Conservation (phyloP, 2,888 invertebrate species). For the Thera obeliscata region DNA sequence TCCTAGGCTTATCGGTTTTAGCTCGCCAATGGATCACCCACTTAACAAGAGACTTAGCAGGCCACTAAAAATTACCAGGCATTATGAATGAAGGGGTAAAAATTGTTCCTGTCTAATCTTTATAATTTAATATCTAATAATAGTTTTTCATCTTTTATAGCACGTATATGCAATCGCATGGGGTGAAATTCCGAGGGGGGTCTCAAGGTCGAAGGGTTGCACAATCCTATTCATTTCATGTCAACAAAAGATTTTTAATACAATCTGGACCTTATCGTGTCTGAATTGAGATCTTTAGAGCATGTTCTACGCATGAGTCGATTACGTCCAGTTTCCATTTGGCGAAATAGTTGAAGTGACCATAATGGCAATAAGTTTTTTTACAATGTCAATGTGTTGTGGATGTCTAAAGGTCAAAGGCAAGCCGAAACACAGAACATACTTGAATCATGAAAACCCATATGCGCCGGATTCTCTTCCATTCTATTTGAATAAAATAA, state of each 20-base stretch:
- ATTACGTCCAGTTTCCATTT: constrained; percentile 7
- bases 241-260: constrained; percentile 14
- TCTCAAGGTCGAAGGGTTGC: constrained; percentile 30
- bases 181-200: constrained; percentile 25
- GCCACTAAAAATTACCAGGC: too few species aligned
- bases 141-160: constrained; percentile 13
- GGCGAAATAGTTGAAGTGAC: too few species aligned
- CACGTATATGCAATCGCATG: constrained; percentile 1
- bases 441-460: too few species aligned
- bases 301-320: constrained; percentile 16
- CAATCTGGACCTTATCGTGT: constrained; percentile 18
- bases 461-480: too few species aligned
- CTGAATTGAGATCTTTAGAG: constrained; percentile 7
- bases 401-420: too few species aligned
- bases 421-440: too few species aligned
- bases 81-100: not conserved
- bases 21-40: too few species aligned
- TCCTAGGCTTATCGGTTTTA: too few species aligned
- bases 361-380: not conserved
- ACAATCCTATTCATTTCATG: constrained; percentile 12
- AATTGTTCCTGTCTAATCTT: constrained; percentile 11
- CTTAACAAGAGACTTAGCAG: too few species aligned
- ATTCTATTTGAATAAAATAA: too few species aligned
- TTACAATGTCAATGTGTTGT: too few species aligned
- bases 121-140: constrained; percentile 10